phyloP scores from a whole-genome alignment of 2,888 invertebrate species.

The Heliconius ismenius region DNA sequence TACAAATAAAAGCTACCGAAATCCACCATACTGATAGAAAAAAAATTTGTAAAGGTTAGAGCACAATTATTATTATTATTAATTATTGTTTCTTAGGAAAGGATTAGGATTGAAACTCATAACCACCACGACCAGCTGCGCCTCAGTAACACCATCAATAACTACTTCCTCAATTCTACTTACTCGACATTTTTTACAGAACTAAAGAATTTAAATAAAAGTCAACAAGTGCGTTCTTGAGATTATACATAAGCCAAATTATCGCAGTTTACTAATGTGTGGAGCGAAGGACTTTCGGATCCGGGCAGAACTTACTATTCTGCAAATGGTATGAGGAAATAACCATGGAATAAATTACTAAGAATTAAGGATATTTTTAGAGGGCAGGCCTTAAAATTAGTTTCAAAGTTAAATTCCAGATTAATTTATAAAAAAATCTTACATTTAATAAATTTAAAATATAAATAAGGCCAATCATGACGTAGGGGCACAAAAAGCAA shows the following conservation, averaged over 20 bases:
- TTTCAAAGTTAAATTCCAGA: background rate
- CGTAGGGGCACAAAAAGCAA: too few relatives aligned
- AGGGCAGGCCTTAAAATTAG: slow-evolving; percentile 3
- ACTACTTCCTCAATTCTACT: too few relatives aligned
- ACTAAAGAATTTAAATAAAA: background rate
- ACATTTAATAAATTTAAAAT: too few relatives aligned
- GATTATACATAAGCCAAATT: slow-evolving; percentile 6
- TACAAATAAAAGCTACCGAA: too few relatives aligned
- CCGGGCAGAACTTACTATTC: slow-evolving; percentile 18
- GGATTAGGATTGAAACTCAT: background rate
- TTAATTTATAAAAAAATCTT: background rate
- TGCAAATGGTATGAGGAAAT: slow-evolving; percentile 20
- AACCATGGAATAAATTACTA: slow-evolving; percentile 18
- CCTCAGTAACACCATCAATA: too few relatives aligned
- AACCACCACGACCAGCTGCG: background rate
- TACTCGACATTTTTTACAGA: background rate
- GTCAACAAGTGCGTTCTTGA: background rate
- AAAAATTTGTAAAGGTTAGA: too few relatives aligned
- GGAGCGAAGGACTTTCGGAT: slow-evolving; percentile 22
- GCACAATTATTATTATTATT: too few relatives aligned
- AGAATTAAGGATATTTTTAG: background rate
- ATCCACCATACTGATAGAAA: too few relatives aligned
- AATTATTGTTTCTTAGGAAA: too few relatives aligned
- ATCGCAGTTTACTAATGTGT: background rate
- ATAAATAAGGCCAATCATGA: too few relatives aligned